Base-by-base conservation (phyloP, 2,888 invertebrate species). In the Syrista parreyssii region DNA sequence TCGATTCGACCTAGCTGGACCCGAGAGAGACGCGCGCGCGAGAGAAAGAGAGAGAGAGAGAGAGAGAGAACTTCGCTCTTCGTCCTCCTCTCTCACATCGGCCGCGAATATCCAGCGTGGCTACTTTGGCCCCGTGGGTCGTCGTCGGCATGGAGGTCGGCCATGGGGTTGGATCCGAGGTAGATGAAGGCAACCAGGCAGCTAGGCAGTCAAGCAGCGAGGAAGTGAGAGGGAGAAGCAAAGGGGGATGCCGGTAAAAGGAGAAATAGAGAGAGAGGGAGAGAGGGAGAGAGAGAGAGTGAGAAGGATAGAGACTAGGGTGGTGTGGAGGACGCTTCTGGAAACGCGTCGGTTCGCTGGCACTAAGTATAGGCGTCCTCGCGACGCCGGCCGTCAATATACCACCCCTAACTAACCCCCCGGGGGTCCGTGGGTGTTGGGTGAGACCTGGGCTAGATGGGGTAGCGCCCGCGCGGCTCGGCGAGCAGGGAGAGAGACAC, bases 331-430 rank as follows among this genome's bases (percentile, higher is more conserved):
- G 84, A 85, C 84, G 84, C 84, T 83, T 84, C 84, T 88, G 88
- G 89, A 89, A 90, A 88, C 87, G 88, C 90, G 88, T 89, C 84
- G 87, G 88, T 88, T 88, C 89, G 86, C 88, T 84, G 86, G 90
- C 89, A 90, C 90, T 90, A 91, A 90, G 91, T 91, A 91, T 90
- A 91, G 90, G 90, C 91, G 90, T 90, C 89, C 91, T 91, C 90
- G 91, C 90, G 90, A 90, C 91, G 90, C 90, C 91, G 89, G 88
- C 90, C 91, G 91, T 90, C 91, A 88, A 91, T 91, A 91, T 90
- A 91, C 90, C 90, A 90, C 90, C 90, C 89, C 89, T 90, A 89
- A 89, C 90, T 90, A 90, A 90, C 90, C 90, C 88, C 87, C 88
- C 75, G 75, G 75, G 78, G 76, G 76, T 78, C 73, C 78, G 80